Base-by-base conservation (phyloP, 2,113 vertebrate species). In the Puntigrus tetrazona region DNA sequence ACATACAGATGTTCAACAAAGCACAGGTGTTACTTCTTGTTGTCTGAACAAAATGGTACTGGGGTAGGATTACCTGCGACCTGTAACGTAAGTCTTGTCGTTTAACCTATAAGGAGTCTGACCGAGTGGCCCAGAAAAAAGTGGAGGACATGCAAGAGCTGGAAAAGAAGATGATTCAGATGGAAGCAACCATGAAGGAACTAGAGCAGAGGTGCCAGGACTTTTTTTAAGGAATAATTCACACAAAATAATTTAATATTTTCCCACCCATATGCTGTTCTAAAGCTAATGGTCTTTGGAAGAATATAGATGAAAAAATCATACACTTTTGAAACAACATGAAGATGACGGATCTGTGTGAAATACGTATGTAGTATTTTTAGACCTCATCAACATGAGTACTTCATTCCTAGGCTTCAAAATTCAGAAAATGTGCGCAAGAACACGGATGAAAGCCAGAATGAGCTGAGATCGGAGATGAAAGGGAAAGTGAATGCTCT, bases 1-100 rank as follows among this genome's bases (percentile, higher is more conserved):
- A 99, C 84, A 88, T 99, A 81, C 96, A 99, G 90, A 99, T 99
- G 98, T 99, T 97, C 89, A 95, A 98, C 91, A 99, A 97, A 90
- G 95, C 95, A 59, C 96, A 98, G 96, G 98, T 99, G 91, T 7
- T 29, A 16, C 22, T 7, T 31, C 16, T 14, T 31, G n/a, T 38
- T 73, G 47, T 76, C 27, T 78, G 22, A 29, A 81, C 2, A 36
- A 3, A 2, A 31, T 20, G n/a, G 6, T 50, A 14, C 43, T 47
- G 41, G 27, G 14, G 25, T 67, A 25, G 27, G 41, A 52, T 25
- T 25, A 31, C 7, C 16, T 47, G 45, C 4, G 18, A 16, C 7
- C 43, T 16, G 38, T 67, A 67, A 31, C 5, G 0, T 7, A 16
- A 22, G 1, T 25, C 9, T 36, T 70, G 10, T 55, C 3, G 5